Conservation (phyloP, 2,113 vertebrate genomes). For the Tauraco erythrolophus region DNA sequence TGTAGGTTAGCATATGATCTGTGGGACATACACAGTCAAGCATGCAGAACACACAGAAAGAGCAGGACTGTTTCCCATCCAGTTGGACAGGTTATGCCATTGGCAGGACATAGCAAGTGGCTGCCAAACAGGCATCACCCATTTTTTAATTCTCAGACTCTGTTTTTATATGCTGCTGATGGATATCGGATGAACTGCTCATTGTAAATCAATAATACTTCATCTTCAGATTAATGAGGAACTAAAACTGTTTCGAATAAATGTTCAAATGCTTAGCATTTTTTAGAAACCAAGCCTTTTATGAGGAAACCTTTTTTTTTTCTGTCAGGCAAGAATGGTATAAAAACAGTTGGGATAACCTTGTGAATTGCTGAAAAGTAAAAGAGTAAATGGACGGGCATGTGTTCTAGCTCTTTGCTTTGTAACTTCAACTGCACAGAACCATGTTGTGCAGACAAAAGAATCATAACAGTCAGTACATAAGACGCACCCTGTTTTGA, state of each 20-base stretch:
- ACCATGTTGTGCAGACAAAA: background rate
- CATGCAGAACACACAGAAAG: slow-evolving; percentile 60
- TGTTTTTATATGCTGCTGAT: slow-evolving; percentile 65
- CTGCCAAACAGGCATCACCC: slow-evolving; percentile 75
- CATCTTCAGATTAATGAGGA: slow-evolving; percentile 68
- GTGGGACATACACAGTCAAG: slow-evolving; percentile 9
- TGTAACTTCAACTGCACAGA: slow-evolving; percentile 35
- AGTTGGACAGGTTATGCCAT: slow-evolving; percentile 59
- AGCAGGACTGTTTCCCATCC: slow-evolving; percentile 58
- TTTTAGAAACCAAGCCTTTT: slow-evolving; percentile 71
- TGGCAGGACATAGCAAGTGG: slow-evolving; percentile 57
- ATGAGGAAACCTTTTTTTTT: slow-evolving; percentile 44
- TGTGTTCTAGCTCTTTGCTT: slow-evolving; percentile 33
- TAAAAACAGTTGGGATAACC: slow-evolving; percentile 63
- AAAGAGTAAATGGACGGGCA: background rate
- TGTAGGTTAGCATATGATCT: slow-evolving; percentile 21
- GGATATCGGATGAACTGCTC: slow-evolving; percentile 61
- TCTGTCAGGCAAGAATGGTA: slow-evolving; percentile 21
- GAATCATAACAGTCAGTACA: background rate
- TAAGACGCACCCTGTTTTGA: background rate
- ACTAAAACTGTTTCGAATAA: slow-evolving; percentile 77
- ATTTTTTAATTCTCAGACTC: slow-evolving; percentile 60
- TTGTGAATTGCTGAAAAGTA: slow-evolving; percentile 48
- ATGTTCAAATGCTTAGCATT: slow-evolving; percentile 72
- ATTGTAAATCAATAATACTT: slow-evolving; percentile 75